Evolutionary conservation across 1,140 invertebrate species (phyloP).

Genomic region (Pseudomyrmex dendroicus): DNA sequence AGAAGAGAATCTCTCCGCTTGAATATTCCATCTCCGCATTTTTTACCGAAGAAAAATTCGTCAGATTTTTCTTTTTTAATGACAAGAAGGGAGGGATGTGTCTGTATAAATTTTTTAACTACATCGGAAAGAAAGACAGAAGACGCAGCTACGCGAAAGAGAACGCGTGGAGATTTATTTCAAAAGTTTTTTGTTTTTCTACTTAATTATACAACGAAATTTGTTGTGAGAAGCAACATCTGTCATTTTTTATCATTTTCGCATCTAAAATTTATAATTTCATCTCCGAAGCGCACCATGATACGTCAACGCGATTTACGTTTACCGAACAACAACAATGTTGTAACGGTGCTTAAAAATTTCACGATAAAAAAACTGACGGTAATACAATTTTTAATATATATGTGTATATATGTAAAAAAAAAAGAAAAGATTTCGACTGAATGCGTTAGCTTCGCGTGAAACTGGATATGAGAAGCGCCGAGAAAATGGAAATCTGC

Average conservation of each 20-base stretch:
- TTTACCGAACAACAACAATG: too few relatives aligned
- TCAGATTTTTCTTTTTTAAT: conserved; percentile 21
- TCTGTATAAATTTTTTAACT: background rate
- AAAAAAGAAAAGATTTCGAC: background rate
- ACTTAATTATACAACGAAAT: too few relatives aligned
- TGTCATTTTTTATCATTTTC: too few relatives aligned
- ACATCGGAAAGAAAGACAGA: too few relatives aligned
- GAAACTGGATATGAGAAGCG: background rate
- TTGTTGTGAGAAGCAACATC: too few relatives aligned
- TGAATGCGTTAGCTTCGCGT: background rate
- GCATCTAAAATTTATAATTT: background rate
- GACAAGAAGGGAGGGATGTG: background rate
- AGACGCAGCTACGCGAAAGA: too few relatives aligned
- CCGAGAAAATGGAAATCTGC: background rate
- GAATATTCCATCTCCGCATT: background rate
- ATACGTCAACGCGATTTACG: too few relatives aligned
- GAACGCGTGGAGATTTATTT: too few relatives aligned
- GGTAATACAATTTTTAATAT: background rate
- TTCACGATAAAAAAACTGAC: background rate
- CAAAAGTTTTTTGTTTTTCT: too few relatives aligned
- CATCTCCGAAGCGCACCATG: background rate
- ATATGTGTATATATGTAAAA: background rate
- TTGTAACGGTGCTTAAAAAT: background rate
- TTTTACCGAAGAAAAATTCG: background rate
- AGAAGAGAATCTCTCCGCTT: too few relatives aligned